Conservation (phyloP, 1,140 invertebrate genomes). For the Meteorus sp. region DNA sequence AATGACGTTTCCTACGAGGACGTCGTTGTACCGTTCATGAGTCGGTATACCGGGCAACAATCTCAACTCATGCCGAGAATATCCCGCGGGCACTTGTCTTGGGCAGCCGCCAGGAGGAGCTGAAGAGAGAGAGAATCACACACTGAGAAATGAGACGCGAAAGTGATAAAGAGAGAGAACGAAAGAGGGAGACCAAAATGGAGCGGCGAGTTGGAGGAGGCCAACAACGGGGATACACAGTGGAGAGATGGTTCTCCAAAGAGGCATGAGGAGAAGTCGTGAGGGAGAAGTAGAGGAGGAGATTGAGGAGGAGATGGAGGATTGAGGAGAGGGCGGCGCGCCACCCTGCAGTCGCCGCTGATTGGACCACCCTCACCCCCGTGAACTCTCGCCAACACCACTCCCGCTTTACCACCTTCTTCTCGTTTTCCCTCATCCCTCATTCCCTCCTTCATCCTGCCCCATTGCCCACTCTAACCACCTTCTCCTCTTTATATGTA, state of each 20-base stretch:
- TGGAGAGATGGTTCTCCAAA: slow-evolving; percentile 18
- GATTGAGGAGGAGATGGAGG: slow-evolving; percentile 18
- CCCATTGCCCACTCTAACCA: slow-evolving; percentile 12
- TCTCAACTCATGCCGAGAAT: slow-evolving; percentile 56
- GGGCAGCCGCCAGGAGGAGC: slow-evolving; percentile 47
- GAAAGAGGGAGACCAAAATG: slow-evolving; percentile 21
- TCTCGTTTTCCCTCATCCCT: slow-evolving; percentile 17
- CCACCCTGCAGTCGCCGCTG: slow-evolving; percentile 49
- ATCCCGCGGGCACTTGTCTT: slow-evolving; percentile 58
- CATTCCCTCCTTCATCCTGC: not conserved
- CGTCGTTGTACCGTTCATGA: slow-evolving; percentile 26
- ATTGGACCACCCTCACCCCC: slow-evolving; percentile 53
- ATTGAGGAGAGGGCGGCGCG: slow-evolving; percentile 32
- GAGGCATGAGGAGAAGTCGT: not conserved
- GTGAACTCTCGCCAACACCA: slow-evolving; percentile 33
- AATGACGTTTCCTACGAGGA: slow-evolving; percentile 1
- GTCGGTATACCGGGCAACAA: slow-evolving; percentile 45
- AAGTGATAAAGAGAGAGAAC: slow-evolving; percentile 35
- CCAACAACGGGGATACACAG: slow-evolving; percentile 2
- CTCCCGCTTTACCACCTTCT: slow-evolving; percentile 28
- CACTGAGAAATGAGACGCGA: slow-evolving; percentile 37
- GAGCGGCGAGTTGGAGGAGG: slow-evolving; percentile 31
- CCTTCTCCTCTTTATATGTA: too few species aligned
- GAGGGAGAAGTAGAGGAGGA: slow-evolving; percentile 28
- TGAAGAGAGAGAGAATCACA: slow-evolving; percentile 32